Evolutionary conservation across 1,140 invertebrate genomes (phyloP), one percentile per base, ranked within the genome.

Genomic region (Heliconius hewitsoni): DNA sequence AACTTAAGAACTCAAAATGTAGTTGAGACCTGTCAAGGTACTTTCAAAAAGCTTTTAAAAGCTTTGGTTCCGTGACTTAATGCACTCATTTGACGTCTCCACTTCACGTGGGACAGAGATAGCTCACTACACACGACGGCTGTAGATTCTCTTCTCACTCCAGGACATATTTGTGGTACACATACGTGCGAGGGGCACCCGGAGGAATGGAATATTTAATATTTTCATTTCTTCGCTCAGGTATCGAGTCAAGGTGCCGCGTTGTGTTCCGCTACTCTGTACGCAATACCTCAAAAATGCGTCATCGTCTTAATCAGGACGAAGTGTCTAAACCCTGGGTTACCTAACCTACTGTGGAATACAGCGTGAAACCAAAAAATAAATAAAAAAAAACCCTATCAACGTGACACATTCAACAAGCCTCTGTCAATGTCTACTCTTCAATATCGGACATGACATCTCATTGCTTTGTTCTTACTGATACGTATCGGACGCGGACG

Each of bases 401-500:
- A 66, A 57, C 60, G 60, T 66, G 27, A 30, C 27, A 66, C 8
- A 27, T 66, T 16, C 11, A 66, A 66, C 60, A 66, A 66, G 37
- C 57, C 78, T 76, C 80, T 81, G 60, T 52, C 23, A 34, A 37
- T n/a, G 73, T 37, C 42, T 82, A 82, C 74, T 75, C 81, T 82
- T 23, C 13, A 55, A 27, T 66, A 73, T 78, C 77, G 55, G 73
- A 86, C 82, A 82, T 83, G 83, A 83, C 81, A 81, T 85, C 82
- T 78, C 82, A 86, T 81, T 81, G 81, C 79, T 83, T 87, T 87
- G 85, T 86, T 85, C 81, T 82, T 75, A 37, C 72, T 52, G 82
- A 85, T 86, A 86, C 27, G 70, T 83, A 87, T 87, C 86, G 76
- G 81, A 81, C 76, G 77, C 72, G 66, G 55, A 57, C 60, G 23